Conservation (phyloP, 37 sponge, comb jelly and placozoan species). For the Bolinopsis microptera region DNA sequence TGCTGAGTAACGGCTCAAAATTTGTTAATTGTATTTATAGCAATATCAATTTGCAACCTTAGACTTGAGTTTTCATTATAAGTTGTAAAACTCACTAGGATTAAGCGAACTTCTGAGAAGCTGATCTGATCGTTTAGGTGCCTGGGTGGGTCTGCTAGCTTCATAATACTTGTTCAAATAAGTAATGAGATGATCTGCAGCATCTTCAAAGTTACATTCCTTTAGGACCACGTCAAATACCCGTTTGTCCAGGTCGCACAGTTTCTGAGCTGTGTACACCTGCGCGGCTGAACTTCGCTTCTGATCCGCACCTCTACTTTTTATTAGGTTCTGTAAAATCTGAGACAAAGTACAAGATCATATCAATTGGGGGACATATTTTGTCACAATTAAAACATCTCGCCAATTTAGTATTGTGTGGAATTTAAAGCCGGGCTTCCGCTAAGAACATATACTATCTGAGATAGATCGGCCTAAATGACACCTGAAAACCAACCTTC, state of each 20-base stretch:
- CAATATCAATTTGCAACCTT: no score
- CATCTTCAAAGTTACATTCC: constrained; percentile 56
- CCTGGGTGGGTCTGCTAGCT: constrained; percentile 53
- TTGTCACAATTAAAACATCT: no score
- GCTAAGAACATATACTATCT: no score
- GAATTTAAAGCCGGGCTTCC: no score
- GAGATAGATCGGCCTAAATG: no score
- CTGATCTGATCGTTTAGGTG: constrained; percentile 33
- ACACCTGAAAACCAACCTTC: no score
- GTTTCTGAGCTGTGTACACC: constrained; percentile 54
- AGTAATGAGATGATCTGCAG: constrained; percentile 19
- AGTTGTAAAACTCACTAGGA: neutral
- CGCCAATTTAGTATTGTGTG: no score
- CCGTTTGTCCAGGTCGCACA: constrained; percentile 9
- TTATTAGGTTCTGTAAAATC: constrained; percentile 56
- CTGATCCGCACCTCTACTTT: constrained; percentile 37
- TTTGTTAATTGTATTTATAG: no score
- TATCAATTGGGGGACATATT: no score
- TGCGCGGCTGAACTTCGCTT: constrained; percentile 50
- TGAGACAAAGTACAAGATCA: neutral
- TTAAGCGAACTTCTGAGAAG: constrained; percentile 17
- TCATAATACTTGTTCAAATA: constrained; percentile 60
- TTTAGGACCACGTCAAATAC: constrained; percentile 62
- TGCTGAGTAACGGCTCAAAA: no score
- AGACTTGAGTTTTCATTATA: no score